phyloP scores from a whole-genome alignment of 2,888 invertebrate species.

The Microctonus aethiopoides region DNA sequence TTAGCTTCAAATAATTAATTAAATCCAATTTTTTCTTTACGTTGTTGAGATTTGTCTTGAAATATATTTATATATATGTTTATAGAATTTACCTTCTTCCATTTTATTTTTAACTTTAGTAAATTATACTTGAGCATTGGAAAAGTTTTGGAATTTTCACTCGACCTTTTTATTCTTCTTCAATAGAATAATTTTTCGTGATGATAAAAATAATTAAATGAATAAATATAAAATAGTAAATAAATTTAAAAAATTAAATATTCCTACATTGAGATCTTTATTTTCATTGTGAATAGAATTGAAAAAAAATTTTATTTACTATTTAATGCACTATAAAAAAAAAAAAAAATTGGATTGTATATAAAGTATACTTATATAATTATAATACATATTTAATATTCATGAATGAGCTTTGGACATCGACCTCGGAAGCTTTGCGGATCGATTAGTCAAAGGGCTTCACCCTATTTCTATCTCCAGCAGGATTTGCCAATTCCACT shows the following conservation, averaged over 20 bases:
- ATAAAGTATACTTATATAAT: too few relatives aligned
- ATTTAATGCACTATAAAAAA: too few relatives aligned
- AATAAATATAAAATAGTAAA: not conserved
- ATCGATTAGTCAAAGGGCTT: constrained; percentile 23
- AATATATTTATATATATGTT: constrained; percentile 1
- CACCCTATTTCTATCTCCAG: constrained; percentile 3
- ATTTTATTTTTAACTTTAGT: constrained; percentile 28
- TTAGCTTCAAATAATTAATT: constrained; percentile 39
- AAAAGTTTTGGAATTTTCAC: not conserved
- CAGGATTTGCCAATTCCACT: constrained; percentile 5
- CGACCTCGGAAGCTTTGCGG: constrained; percentile 4
- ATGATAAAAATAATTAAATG: not conserved
- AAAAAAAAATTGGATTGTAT: too few relatives aligned
- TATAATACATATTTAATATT: not conserved
- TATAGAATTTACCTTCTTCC: constrained; percentile 29
- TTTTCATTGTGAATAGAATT: too few relatives aligned
- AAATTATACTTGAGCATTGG: constrained; percentile 29
- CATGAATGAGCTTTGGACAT: not conserved
- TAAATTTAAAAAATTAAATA: too few relatives aligned
- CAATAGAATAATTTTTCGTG: not conserved
- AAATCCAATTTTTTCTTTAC: constrained; percentile 30
- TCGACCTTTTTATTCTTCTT: not conserved
- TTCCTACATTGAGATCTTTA: too few relatives aligned
- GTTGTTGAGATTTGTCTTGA: constrained; percentile 36
- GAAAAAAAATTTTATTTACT: too few relatives aligned